phyloP scores from a whole-genome alignment of 2,113 vertebrate genomes.

The human region GRCh38 chr6:155309001-155309500 shows the following conservation, averaged over 20 bases:
- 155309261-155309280: background rate
- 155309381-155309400: background rate
- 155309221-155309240: background rate
- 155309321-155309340: background rate
- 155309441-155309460: background rate
- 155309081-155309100: constrained; percentile 45
- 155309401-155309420: background rate
- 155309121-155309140: background rate
- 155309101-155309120: background rate
- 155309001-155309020: constrained; percentile 22
- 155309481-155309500: background rate
- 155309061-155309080: background rate
- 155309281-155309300: background rate
- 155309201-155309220: background rate
- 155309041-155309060: constrained; percentile 46
- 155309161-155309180: background rate
- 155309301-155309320: background rate
- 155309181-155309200: background rate
- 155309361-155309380: background rate
- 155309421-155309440: background rate
- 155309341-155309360: background rate
- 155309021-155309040: constrained; percentile 41
- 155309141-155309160: constrained; percentile 18
- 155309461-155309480: background rate
- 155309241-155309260: background rate